phyloP scores from a whole-genome alignment of 2,797 vertebrate species.

The Xenentodon cancila region DNA sequence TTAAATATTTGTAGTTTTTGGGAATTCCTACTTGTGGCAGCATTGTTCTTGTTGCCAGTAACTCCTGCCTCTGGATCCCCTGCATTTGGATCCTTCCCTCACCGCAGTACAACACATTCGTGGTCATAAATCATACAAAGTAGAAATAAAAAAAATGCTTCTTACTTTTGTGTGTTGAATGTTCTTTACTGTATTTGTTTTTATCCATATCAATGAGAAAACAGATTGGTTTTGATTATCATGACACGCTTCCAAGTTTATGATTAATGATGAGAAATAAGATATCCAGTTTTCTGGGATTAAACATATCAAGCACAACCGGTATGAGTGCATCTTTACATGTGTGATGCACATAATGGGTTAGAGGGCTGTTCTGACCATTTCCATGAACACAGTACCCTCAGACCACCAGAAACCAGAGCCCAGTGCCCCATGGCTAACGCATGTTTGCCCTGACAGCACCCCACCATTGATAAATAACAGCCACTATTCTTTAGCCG shows the following conservation, averaged over 20 bases:
- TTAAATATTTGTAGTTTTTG: too few relatives aligned
- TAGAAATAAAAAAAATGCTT: too few relatives aligned
- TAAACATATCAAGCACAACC: not conserved
- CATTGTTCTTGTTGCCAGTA: too few relatives aligned
- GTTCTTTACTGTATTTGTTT: not conserved
- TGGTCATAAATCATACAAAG: too few relatives aligned
- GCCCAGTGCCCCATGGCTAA: conserved; percentile 62
- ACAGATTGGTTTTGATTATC: not conserved
- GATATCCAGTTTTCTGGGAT: conserved; percentile 12
- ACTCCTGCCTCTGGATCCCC: too few relatives aligned
- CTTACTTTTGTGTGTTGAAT: not conserved
- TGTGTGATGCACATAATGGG: conserved; percentile 29
- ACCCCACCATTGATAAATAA: conserved; percentile 78
- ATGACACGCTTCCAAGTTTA: not conserved
- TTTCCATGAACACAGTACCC: conserved; percentile 51
- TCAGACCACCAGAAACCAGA: conserved; percentile 66
- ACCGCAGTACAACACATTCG: too few relatives aligned
- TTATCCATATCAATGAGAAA: not conserved
- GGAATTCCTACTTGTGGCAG: too few relatives aligned
- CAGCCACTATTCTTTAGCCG: conserved; percentile 76
- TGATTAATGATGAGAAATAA: conserved; percentile 26
- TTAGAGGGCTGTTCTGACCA: conserved; percentile 39
- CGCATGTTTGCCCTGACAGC: conserved; percentile 69
- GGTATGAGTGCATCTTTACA: conserved; percentile 1
- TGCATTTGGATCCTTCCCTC: too few relatives aligned